Evolutionary conservation across 1,140 invertebrate species (phyloP).

Genomic region (Saccostrea cuccullata): DNA sequence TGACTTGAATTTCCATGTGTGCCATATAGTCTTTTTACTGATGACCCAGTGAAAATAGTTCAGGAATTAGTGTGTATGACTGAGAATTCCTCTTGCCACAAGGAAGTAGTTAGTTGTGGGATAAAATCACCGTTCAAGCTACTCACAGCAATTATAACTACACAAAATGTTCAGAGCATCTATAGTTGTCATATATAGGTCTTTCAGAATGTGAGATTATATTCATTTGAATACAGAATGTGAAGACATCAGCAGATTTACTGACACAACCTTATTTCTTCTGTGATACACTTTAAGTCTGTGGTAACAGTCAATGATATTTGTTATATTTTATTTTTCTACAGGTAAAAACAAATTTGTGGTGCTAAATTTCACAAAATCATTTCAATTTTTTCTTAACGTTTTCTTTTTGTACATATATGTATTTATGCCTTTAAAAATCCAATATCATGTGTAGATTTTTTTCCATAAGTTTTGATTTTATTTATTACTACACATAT

Average conservation of each 20-base stretch:
- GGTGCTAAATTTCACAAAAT: slow-evolving; percentile 11
- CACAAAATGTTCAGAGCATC: background rate
- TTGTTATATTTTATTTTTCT: background rate
- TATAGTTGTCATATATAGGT: background rate
- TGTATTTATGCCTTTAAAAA: too few relatives aligned
- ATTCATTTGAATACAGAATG: background rate
- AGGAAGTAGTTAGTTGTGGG: background rate
- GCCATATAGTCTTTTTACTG: background rate
- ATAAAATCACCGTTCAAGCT: background rate
- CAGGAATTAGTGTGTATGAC: background rate
- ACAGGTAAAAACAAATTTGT: background rate
- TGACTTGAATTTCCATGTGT: background rate
- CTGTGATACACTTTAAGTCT: slow-evolving; percentile 5
- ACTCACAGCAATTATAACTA: background rate
- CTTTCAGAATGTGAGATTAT: too few relatives aligned
- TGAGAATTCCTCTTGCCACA: background rate
- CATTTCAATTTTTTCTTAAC: background rate
- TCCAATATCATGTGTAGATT: background rate
- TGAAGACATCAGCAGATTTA: background rate
- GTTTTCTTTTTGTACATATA: background rate
- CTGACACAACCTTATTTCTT: background rate
- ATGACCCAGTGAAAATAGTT: background rate
- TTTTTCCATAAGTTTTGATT: background rate
- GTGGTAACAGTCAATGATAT: slow-evolving; percentile 20
- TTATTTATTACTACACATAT: background rate